Conservation (phyloP, 2,797 vertebrate genomes). For the Oryzias dopingdopingensis region DNA sequence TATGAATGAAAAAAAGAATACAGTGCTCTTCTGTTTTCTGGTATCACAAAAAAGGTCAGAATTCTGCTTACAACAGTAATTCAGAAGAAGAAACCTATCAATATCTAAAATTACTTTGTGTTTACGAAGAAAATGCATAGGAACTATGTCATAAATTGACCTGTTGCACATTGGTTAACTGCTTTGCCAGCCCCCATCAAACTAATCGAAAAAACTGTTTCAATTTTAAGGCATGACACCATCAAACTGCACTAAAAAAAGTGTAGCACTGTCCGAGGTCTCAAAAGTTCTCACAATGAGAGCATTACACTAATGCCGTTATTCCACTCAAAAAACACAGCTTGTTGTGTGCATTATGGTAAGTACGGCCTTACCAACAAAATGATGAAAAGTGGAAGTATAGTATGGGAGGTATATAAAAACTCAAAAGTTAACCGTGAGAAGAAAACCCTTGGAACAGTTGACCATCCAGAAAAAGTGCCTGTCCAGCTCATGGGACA, state of each 20-base stretch:
- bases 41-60: background rate
- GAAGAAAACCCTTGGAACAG: constrained; percentile 23
- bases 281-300: constrained; percentile 18
- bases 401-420: background rate
- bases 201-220: background rate
- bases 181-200: constrained; percentile 41
- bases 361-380: constrained; percentile 17
- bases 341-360: constrained; percentile 11
- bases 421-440: background rate
- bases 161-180: constrained; percentile 3
- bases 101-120: background rate
- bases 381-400: constrained; percentile 20
- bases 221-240: constrained; percentile 13
- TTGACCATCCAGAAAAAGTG: constrained; percentile 54
- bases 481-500: constrained; percentile 78
- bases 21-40: no score
- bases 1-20: no score
- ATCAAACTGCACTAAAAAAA: constrained; percentile 75
- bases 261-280: constrained; percentile 16
- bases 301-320: constrained; percentile 26
- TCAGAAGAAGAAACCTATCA: constrained; percentile 8
- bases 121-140: no score
- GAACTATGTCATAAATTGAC: background rate
- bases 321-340: constrained; percentile 29
- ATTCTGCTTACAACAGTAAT: background rate